Base-by-base conservation (phyloP, 92 coral and sea anemone genomes). In the Siderastrea radians region DNA sequence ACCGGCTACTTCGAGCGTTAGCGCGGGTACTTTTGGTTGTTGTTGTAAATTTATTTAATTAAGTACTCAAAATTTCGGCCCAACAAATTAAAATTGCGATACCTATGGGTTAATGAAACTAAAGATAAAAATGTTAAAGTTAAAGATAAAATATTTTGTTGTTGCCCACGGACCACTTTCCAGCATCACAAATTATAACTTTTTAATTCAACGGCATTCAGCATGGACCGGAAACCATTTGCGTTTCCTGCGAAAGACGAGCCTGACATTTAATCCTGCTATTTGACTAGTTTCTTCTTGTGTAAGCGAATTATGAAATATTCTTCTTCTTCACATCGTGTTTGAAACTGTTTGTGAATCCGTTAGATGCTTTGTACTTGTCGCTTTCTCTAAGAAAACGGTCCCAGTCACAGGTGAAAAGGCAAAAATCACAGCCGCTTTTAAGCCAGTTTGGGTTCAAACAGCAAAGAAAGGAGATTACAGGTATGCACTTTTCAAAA, bases 381-480 rank as follows among this genome's bases (percentile, higher is more conserved):
- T 17, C 16, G 79, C 79, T 74, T 74, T 74, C 74, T 70, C 52
- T 70, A 46, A 70, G 72, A 45, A 74, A 74, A 74, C 79, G 63
- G 79, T 74, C 62, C 63, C 55, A 74, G 61, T 74, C 79, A 74
- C 79, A 53, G 79, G 51, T 74, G 79, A 74, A 74, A 74, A 74
- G 79, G 74, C 74, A 70, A 19, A 45, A 70, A 70, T 70, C 74
- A 51, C 79, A 74, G 79, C 62, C 55, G 48, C 79, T 50, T 74
- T 74, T 74, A 74, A 51, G 63, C 79, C 79, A 74, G 79, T 74
- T 74, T 74, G 79, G 62, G 79, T 74, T 74, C 63, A 74, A 74
- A 50, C 62, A 51, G 45, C 79, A 74, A 74, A 70, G 74, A 70
- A 74, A 74, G 62, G 79, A 74, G 79, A 74, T 74, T 52, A 63